Evolutionary conservation across 1,140 invertebrate species (phyloP).

Genomic region (Panulirus ornatus): DNA sequence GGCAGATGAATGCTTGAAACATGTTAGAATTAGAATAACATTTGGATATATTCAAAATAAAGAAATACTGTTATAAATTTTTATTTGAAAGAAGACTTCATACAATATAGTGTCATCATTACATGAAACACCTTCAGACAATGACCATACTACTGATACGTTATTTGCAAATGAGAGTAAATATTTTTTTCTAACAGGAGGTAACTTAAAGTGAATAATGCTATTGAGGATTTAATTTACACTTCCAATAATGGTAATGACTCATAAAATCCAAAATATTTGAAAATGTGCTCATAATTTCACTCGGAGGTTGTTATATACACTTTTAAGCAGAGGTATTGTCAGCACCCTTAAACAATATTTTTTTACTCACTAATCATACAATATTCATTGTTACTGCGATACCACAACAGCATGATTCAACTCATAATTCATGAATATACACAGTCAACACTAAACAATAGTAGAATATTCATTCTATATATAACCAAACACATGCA

Average conservation of each 20-base stretch:
- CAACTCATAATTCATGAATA: neutral
- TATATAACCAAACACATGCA: neutral
- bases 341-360: no score
- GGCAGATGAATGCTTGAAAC: neutral
- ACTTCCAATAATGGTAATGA: neutral
- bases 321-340: neutral
- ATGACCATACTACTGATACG: neutral
- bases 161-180: neutral
- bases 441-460: no score
- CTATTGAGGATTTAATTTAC: neutral
- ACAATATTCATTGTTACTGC: neutral
- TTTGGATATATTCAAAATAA: constrained; percentile 71
- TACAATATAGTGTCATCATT: constrained; percentile 42
- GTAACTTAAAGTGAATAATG: neutral
- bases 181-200: neutral
- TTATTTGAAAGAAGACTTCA: constrained; percentile 57
- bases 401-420: neutral
- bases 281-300: neutral
- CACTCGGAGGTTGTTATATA: neutral
- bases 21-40: neutral
- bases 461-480: neutral
- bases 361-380: neutral
- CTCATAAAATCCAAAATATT: neutral
- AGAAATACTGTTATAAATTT: constrained; percentile 53
- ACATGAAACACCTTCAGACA: constrained; percentile 44